A percentile compares a stretch with the other conserved stretches of the same genome.
phyloP scores from a whole-genome alignment of 2,797 vertebrate genomes.

The Coracias cyanogaster region DNA sequence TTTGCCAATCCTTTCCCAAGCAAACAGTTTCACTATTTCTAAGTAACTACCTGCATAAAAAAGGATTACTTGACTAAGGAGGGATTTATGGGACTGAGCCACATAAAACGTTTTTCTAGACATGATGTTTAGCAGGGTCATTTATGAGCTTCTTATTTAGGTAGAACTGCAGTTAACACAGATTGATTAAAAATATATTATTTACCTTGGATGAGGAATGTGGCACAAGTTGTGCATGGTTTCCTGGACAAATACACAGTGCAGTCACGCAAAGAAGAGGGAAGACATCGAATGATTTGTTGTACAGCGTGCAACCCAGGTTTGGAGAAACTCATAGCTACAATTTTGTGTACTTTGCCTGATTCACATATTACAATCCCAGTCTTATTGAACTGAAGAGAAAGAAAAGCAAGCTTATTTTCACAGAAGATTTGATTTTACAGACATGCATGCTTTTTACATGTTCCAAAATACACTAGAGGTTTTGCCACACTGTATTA shows the following conservation, averaged over 20 bases:
- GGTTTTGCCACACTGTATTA: not conserved
- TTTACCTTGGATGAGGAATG: constrained; percentile 25
- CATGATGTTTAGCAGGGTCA: not conserved
- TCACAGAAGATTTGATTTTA: not conserved
- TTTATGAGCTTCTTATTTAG: not conserved
- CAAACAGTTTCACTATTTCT: not conserved
- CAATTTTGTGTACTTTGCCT: not conserved
- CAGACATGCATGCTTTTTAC: not conserved
- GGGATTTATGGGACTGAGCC: not conserved
- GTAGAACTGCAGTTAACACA: not conserved
- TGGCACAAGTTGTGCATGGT: not conserved
- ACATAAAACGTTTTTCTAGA: not conserved
- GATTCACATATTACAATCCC: constrained; percentile 3
- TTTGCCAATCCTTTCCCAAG: not conserved
- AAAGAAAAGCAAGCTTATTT: not conserved
- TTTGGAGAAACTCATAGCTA: constrained; percentile 19
- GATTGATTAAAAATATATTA: not conserved
- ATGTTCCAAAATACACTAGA: not conserved
- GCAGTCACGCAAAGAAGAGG: not conserved
- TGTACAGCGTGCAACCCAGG: not conserved
- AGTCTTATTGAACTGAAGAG: constrained; percentile 20
- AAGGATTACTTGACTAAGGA: not conserved
- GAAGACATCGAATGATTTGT: not conserved
- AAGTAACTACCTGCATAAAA: not conserved
- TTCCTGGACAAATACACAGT: constrained; percentile 27